phyloP scores from a whole-genome alignment of 2,888 invertebrate species.

The Lissocephala sabroskyi region DNA sequence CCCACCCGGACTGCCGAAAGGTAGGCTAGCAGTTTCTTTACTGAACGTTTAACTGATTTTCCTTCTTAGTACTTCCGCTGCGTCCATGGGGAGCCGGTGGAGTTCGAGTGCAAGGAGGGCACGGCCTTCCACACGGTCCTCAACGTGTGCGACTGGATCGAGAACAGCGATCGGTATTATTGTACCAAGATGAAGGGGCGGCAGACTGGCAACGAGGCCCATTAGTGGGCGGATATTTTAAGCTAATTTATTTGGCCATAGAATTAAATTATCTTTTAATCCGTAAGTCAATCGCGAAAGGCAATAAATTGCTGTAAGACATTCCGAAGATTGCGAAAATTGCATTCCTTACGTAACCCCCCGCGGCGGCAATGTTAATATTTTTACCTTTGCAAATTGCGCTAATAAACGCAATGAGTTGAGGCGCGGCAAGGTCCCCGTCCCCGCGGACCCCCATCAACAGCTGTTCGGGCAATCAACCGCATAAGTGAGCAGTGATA shows the following conservation, averaged over 20 bases:
- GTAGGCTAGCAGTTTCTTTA: slow-evolving; percentile 71
- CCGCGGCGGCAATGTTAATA: background rate
- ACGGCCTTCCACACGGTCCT: slow-evolving; percentile 82
- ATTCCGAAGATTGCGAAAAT: background rate
- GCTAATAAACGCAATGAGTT: slow-evolving; percentile 30
- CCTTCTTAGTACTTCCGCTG: slow-evolving; percentile 86
- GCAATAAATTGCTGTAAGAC: background rate
- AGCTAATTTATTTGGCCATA: background rate
- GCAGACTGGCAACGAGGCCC: slow-evolving; percentile 36
- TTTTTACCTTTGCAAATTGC: slow-evolving; percentile 17
- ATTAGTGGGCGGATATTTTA: slow-evolving; percentile 13
- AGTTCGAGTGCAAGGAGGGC: slow-evolving; percentile 82
- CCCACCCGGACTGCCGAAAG: slow-evolving; percentile 76
- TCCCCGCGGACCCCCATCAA: slow-evolving; percentile 23
- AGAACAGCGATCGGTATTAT: slow-evolving; percentile 77
- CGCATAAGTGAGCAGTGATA: slow-evolving; percentile 46
- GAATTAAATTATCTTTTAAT: no score
- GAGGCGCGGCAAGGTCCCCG: slow-evolving; percentile 19
- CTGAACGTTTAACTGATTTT: background rate
- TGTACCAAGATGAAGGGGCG: slow-evolving; percentile 58
- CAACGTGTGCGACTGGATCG: slow-evolving; percentile 87
- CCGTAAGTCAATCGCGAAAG: no score
- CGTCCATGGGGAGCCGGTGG: slow-evolving; percentile 82
- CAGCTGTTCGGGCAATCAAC: slow-evolving; percentile 60
- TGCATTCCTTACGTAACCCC: background rate